Evolutionary conservation across 2,888 invertebrate genomes (phyloP).

Genomic region (Idaea straminata): DNA sequence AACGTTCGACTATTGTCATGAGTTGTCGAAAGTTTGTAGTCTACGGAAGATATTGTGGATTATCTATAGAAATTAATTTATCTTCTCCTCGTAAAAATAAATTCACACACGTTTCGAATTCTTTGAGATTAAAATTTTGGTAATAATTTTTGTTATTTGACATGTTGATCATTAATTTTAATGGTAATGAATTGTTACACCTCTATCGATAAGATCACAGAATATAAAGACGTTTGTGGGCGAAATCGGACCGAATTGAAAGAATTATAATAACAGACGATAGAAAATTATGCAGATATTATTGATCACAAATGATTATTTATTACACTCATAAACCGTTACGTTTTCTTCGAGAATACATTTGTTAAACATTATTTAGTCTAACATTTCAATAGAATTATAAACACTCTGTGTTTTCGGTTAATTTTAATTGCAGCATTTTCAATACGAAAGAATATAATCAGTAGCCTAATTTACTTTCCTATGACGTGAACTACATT

Average conservation of each 20-base stretch:
- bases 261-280: constrained; percentile 23
- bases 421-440: background rate
- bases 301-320: constrained; percentile 19
- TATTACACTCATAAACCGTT: constrained; percentile 6
- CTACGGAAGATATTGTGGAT: constrained; percentile 22
- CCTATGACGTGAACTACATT: too few species aligned
- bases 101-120: constrained; percentile 31
- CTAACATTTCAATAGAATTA: too few species aligned
- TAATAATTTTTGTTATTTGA: constrained; percentile 31
- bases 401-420: background rate
- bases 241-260: constrained; percentile 23
- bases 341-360: background rate
- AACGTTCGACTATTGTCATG: background rate
- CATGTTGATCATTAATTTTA: constrained; percentile 30
- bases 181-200: constrained; percentile 34
- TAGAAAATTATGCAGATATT: constrained; percentile 9
- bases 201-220: constrained; percentile 30
- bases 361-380: background rate
- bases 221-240: constrained; percentile 31
- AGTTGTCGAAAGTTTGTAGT: background rate
- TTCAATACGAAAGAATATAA: too few species aligned
- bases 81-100: constrained; percentile 41
- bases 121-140: constrained; percentile 22
- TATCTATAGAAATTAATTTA: constrained; percentile 49
- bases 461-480: too few species aligned